A percentile compares a stretch with the other conserved stretches of the same genome.
phyloP scores from a whole-genome alignment of 2,113 vertebrate species.

The Meriones unguiculatus region DNA sequence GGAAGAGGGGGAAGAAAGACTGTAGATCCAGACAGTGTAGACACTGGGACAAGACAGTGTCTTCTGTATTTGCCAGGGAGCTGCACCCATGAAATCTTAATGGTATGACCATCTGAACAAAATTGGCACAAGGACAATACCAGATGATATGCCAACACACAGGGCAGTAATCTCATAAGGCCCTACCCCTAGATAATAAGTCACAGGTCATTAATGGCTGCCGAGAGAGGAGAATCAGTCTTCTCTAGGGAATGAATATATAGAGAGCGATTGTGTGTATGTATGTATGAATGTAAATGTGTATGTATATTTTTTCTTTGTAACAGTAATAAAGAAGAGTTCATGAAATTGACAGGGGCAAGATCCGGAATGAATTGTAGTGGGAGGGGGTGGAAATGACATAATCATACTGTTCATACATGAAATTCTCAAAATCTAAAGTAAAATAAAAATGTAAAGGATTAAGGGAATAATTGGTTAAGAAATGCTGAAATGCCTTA shows the following conservation, averaged over 20 bases:
- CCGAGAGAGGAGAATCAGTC: not conserved
- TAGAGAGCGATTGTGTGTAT: not conserved
- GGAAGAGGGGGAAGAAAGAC: not conserved
- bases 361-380: not conserved
- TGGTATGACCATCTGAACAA: not conserved
- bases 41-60: not conserved
- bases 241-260: not conserved
- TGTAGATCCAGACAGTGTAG: not conserved
- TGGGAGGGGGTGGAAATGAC: not conserved
- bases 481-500: not conserved
- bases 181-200: not conserved
- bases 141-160: not conserved
- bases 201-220: not conserved
- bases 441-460: not conserved
- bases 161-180: not conserved
- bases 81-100: not conserved
- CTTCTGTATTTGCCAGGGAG: not conserved
- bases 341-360: not conserved
- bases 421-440: not conserved
- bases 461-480: not conserved
- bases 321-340: not conserved
- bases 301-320: not conserved
- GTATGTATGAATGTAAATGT: not conserved
- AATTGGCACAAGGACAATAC: not conserved
- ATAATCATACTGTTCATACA: too few species aligned